These are phyloP conservation scores for Glomeris marginata DNA, from an alignment of 2,888 invertebrate species.

Conservation along the genomic window DNA sequence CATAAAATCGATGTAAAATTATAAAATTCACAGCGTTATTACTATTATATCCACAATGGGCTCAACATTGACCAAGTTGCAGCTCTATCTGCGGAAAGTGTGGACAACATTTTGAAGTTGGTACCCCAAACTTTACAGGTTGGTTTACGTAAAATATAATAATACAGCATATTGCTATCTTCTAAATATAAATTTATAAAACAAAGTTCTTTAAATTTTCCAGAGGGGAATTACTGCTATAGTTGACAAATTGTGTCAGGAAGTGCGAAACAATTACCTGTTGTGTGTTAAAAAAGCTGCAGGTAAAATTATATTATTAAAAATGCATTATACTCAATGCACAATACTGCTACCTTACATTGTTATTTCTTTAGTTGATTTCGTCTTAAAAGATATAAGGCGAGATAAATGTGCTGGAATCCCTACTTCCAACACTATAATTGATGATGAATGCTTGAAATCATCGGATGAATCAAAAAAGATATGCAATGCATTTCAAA, in stretches of 20 bases:
- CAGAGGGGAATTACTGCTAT: not conserved
- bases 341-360: not conserved
- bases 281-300: conserved; percentile 9
- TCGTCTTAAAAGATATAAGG: conserved; percentile 65
- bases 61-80: conserved; percentile 81
- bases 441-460: too few species aligned
- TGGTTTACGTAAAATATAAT: conserved; percentile 23
- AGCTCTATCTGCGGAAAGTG: conserved; percentile 56
- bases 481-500: too few species aligned
- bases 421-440: too few species aligned
- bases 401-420: conserved; percentile 16
- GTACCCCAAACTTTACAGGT: conserved; percentile 23
- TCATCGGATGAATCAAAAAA: too few species aligned
- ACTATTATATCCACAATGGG: conserved; percentile 78
- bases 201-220: too few species aligned
- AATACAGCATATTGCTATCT: too few species aligned
- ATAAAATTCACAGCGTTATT: conserved; percentile 43
- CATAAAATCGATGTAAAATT: too few species aligned
- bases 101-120: conserved; percentile 36
- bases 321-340: conserved; percentile 22
- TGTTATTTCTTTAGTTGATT: conserved; percentile 61
- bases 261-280: conserved; percentile 2
- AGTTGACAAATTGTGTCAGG: conserved; percentile 5
- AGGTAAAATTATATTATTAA: not conserved
- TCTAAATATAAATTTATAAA: too few species aligned